phyloP scores from a whole-genome alignment of 2,797 vertebrate species.

The Podarcis siculus region DNA sequence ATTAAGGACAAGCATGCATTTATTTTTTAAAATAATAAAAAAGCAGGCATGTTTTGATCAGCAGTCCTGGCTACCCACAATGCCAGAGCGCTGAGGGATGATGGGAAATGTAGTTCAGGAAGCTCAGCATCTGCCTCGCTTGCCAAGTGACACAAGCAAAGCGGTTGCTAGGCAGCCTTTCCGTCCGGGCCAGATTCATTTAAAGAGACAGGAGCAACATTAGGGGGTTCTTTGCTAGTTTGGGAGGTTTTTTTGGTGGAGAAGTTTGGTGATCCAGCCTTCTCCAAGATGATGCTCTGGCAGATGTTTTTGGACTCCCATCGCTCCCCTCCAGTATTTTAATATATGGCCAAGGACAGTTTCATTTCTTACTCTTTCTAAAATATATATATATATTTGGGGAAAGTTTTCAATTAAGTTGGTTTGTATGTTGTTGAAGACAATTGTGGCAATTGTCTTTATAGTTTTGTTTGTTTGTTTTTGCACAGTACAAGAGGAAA shows the following conservation, averaged over 20 bases:
- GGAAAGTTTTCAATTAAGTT: too few relatives aligned
- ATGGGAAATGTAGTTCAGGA: constrained; percentile 34
- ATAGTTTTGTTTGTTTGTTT: too few relatives aligned
- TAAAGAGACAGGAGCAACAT: background rate
- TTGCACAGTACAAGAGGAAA: too few relatives aligned
- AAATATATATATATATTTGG: too few relatives aligned
- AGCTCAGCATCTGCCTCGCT: background rate
- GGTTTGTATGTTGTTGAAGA: too few relatives aligned
- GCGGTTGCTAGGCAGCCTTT: accelerated
- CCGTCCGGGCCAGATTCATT: accelerated
- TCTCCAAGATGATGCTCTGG: background rate
- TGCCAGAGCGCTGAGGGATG: accelerated
- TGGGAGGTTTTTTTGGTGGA: background rate
- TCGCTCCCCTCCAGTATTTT: too few relatives aligned
- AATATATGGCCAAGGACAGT: too few relatives aligned
- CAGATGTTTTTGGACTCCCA: too few relatives aligned
- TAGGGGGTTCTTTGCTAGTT: background rate
- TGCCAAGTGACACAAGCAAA: accelerated
- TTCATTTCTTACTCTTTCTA: too few relatives aligned
- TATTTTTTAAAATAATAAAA: too few relatives aligned
- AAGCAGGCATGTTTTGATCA: background rate
- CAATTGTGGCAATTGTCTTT: too few relatives aligned
- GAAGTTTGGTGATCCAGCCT: too few relatives aligned
- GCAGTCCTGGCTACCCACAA: background rate
- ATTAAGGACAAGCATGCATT: background rate